phyloP scores from a whole-genome alignment of 2,797 vertebrate species.

The Sparus aurata region DNA sequence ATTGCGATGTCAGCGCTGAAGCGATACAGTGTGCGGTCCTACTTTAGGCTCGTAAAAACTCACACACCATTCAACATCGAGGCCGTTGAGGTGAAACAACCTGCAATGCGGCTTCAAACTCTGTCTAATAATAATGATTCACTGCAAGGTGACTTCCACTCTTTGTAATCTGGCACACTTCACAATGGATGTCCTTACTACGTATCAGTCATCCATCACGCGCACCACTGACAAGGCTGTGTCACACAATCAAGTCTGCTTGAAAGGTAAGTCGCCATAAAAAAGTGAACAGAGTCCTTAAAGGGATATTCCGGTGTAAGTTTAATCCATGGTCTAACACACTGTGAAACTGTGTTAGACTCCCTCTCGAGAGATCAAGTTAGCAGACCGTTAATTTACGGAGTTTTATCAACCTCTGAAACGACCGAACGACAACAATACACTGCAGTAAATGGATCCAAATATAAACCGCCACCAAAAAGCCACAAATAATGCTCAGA shows the following conservation, averaged over 20 bases:
- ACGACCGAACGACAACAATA: no score
- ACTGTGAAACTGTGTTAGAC: no score
- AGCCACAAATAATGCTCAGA: no score
- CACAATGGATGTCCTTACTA: constrained; percentile 26
- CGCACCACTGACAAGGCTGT: constrained; percentile 25
- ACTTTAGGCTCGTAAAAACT: constrained; percentile 32
- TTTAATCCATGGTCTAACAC: no score
- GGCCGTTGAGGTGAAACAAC: constrained; percentile 31
- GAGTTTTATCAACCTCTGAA: no score
- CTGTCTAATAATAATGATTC: constrained; percentile 33
- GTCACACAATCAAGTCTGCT: constrained; percentile 20
- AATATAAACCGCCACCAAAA: no score
- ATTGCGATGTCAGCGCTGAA: no score
- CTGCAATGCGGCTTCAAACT: constrained; percentile 30
- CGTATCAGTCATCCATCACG: constrained; percentile 34
- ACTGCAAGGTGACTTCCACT: constrained; percentile 55
- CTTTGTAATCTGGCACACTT: constrained; percentile 24
- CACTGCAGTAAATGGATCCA: no score
- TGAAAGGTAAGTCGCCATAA: constrained; percentile 5
- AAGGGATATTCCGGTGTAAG: no score
- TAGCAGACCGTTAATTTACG: no score
- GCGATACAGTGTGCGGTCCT: no score
- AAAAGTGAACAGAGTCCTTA: constrained; percentile 4
- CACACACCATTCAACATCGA: constrained; percentile 20
- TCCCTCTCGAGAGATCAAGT: no score